phyloP scores from a whole-genome alignment of 1,140 invertebrate species.

The Bombus consobrinus region DNA sequence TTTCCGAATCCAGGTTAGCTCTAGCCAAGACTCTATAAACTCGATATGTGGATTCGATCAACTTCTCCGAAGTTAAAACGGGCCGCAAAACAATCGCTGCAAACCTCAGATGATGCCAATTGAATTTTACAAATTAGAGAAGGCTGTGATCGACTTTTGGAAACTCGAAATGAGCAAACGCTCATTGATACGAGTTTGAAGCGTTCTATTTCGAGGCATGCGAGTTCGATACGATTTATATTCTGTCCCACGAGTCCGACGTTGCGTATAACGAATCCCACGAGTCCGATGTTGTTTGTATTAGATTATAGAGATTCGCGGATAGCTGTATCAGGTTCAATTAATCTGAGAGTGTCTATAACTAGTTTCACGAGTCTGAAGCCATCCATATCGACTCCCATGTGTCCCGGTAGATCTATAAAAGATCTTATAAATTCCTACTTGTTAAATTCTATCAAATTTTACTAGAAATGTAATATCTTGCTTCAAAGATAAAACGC shows the following conservation, averaged over 20 bases:
- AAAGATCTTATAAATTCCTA: neutral
- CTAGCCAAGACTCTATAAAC: neutral
- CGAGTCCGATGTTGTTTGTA: neutral
- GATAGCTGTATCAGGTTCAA: neutral
- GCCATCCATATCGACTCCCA: neutral
- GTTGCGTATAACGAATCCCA: conserved; percentile 16
- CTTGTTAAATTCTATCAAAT: neutral
- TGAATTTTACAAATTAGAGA: neutral
- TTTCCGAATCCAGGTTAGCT: neutral
- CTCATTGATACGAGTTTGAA: neutral
- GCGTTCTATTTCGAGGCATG: neutral
- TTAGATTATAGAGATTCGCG: conserved; percentile 4
- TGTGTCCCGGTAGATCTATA: neutral
- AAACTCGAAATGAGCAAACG: neutral
- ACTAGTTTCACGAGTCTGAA: neutral
- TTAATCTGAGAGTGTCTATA: neutral
- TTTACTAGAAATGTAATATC: neutral
- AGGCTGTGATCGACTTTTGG: neutral
- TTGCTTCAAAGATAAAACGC: no score
- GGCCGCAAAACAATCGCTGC: neutral
- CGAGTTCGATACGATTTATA: conserved; percentile 27
- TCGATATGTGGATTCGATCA: neutral
- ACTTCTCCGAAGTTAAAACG: neutral
- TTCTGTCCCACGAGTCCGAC: neutral
- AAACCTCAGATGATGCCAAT: neutral